Percentiles rank a stretch among this genome's conserved stretches.
These are phyloP conservation scores for Odontomyia ornata DNA, from an alignment of 2,888 invertebrate genomes.

Conservation along the genomic window DNA sequence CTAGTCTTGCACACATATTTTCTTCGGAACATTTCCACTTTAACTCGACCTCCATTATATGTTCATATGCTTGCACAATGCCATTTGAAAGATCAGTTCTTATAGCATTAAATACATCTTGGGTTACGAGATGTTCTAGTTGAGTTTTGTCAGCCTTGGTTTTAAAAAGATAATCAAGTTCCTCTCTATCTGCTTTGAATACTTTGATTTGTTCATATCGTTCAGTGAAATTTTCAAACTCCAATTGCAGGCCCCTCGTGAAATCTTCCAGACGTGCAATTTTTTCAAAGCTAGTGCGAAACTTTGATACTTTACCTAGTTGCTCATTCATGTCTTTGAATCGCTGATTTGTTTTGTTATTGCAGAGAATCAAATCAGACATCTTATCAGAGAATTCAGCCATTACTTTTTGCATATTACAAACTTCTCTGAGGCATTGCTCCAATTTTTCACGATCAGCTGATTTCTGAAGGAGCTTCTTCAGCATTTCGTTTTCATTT, in stretches of 20 bases:
- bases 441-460: conserved; percentile 6
- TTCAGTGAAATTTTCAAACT: conserved; percentile 32
- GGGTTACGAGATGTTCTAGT: not conserved
- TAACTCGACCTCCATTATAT: not conserved
- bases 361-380: not conserved
- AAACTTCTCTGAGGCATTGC: conserved; percentile 12
- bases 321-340: not conserved
- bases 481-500: not conserved
- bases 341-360: not conserved
- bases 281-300: not conserved
- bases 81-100: conserved; percentile 19
- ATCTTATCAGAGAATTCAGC: conserved; percentile 19
- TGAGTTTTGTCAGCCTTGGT: conserved; percentile 12
- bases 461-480: not conserved
- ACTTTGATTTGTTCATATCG: conserved; percentile 30
- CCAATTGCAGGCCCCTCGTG: not conserved
- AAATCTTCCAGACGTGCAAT: not conserved
- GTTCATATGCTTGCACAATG: conserved; percentile 26
- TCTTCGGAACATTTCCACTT: conserved; percentile 14
- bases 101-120: conserved; percentile 18
- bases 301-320: not conserved
- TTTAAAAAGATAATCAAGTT: conserved; percentile 23
- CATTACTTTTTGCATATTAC: conserved; percentile 12
- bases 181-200: conserved; percentile 30
- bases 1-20: not conserved